Conservation (phyloP, 2,113 vertebrate genomes). For the Aptenodytes forsteri region DNA sequence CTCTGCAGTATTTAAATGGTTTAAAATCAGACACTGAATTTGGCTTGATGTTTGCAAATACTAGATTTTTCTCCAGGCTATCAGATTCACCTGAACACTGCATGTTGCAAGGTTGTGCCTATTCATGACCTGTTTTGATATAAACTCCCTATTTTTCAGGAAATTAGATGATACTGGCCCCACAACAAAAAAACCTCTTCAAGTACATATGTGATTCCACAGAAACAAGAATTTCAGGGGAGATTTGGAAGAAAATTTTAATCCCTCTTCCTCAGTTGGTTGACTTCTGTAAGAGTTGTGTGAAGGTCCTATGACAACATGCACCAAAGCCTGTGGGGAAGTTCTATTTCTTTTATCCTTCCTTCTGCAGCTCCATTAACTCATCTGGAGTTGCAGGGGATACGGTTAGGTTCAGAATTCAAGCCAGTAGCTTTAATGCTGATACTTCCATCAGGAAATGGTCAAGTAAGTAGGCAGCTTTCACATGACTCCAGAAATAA, state of each 20-base stretch:
- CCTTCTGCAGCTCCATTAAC: background rate
- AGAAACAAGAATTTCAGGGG: background rate
- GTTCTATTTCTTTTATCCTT: background rate
- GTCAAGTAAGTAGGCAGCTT: background rate
- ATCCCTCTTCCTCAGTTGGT: background rate
- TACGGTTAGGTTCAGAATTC: background rate
- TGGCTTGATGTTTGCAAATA: background rate
- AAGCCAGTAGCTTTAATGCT: background rate
- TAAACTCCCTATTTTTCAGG: background rate
- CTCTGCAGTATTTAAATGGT: background rate
- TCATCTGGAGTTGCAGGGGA: background rate
- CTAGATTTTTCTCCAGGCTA: background rate
- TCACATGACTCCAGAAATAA: background rate
- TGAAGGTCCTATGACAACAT: background rate
- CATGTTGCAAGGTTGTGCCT: background rate
- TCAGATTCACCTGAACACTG: background rate
- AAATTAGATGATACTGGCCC: background rate
- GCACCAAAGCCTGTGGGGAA: background rate
- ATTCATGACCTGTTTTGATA: background rate
- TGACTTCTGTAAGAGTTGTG: background rate
- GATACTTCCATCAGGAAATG: background rate
- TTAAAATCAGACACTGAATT: background rate
- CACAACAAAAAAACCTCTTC: background rate
- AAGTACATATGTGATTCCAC: background rate
- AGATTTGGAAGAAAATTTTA: background rate